Evolutionary conservation across 2,797 vertebrate genomes (phyloP).

Genomic region (Pseudopleuronectes americanus): DNA sequence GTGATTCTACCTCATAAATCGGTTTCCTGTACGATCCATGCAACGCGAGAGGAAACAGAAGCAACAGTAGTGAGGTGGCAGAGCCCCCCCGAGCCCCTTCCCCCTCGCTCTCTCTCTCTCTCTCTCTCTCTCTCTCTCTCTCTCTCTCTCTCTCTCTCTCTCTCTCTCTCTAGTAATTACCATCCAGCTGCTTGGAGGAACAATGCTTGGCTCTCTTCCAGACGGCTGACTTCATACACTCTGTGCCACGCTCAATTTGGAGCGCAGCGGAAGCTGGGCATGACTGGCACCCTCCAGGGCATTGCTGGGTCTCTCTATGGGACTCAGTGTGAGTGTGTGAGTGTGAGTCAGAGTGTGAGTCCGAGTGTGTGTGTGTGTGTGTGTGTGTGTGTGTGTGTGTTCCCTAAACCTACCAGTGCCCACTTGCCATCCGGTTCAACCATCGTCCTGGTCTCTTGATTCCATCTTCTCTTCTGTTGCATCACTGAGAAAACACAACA

Average conservation of each 20-base stretch:
- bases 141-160: slow-evolving; percentile 31
- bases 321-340: slow-evolving; percentile 44
- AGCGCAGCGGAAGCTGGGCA: slow-evolving; percentile 75
- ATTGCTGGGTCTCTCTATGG: slow-evolving; percentile 66
- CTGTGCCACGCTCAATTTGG: slow-evolving; percentile 79
- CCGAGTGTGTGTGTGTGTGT: slow-evolving; percentile 36
- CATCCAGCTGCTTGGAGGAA: slow-evolving; percentile 79
- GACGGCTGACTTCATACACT: slow-evolving; percentile 78
- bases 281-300: slow-evolving; percentile 76
- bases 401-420: slow-evolving; percentile 47
- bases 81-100: slow-evolving; percentile 4
- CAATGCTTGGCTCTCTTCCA: slow-evolving; percentile 80
- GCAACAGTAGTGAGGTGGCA: slow-evolving; percentile 53
- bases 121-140: slow-evolving; percentile 40
- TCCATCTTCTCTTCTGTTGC: slow-evolving; percentile 22
- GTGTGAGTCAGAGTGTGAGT: slow-evolving; percentile 34
- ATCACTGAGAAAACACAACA: slow-evolving; percentile 40
- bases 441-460: slow-evolving; percentile 24
- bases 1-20: background rate
- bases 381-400: slow-evolving; percentile 34
- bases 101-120: slow-evolving; percentile 32
- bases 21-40: slow-evolving; percentile 9
- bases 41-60: slow-evolving; percentile 23
- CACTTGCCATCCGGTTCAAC: slow-evolving; percentile 41
- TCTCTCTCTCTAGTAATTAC: slow-evolving; percentile 67